Conservation (phyloP, 2,113 vertebrate species). For the Ondatra zibethicus region DNA sequence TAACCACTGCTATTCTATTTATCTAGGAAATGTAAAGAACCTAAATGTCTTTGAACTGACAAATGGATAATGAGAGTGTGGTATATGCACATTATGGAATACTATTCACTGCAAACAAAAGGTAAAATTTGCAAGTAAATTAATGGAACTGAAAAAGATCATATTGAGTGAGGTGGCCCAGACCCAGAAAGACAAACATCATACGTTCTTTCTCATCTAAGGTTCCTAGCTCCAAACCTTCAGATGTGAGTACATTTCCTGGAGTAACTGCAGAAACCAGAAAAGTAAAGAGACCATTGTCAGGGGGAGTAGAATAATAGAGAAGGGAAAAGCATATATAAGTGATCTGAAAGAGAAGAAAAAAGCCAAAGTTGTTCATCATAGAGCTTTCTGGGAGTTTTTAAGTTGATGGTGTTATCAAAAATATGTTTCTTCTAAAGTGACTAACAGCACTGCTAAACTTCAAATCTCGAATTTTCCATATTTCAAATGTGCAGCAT, state of each 20-base stretch:
- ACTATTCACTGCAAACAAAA: background rate
- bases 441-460: conserved; percentile 51
- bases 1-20: no score
- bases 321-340: background rate
- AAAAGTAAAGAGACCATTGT: background rate
- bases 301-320: background rate
- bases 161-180: background rate
- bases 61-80: background rate
- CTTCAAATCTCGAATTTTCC: conserved; percentile 69
- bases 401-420: conserved; percentile 7
- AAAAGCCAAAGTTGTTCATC: conserved; percentile 11
- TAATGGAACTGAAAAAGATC: background rate
- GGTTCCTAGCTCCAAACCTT: background rate
- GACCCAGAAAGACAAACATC: background rate
- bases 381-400: conserved; percentile 9
- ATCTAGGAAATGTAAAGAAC: background rate
- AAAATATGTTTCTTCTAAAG: conserved; percentile 53
- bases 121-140: background rate
- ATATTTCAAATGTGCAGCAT: conserved; percentile 72
- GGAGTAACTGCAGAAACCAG: background rate
- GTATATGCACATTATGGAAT: background rate
- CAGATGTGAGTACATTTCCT: background rate
- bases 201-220: background rate
- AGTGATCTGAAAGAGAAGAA: background rate
- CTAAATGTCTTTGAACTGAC: background rate